Evolutionary conservation across 2,113 vertebrate genomes (phyloP).

Genomic region (Sorex fumeus): DNA sequence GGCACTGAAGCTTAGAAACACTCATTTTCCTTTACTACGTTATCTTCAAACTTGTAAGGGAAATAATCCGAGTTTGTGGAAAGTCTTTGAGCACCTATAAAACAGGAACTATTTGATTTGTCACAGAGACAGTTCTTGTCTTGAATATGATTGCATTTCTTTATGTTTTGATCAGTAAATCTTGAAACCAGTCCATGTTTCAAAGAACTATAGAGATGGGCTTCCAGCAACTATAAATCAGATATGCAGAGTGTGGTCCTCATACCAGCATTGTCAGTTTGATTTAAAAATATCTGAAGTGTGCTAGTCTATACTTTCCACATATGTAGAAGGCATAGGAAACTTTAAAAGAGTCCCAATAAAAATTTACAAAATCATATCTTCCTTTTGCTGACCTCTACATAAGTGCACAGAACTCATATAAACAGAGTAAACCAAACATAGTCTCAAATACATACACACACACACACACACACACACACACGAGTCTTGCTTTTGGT

Average conservation of each 20-base stretch:
- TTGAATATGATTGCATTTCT: constrained; percentile 69
- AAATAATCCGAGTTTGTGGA: constrained; percentile 48
- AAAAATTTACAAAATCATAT: neutral
- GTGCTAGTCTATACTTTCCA: constrained; percentile 37
- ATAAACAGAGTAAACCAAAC: neutral
- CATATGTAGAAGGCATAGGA: constrained; percentile 26
- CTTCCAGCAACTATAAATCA: constrained; percentile 66
- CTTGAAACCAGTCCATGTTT: constrained; percentile 53
- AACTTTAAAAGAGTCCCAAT: constrained; percentile 14
- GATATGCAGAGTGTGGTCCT: constrained; percentile 40
- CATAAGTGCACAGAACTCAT: neutral
- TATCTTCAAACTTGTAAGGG: constrained; percentile 49
- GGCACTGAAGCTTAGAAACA: constrained; percentile 20
- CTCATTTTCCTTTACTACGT: constrained; percentile 57
- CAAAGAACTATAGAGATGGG: constrained; percentile 62
- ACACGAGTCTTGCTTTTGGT: neutral
- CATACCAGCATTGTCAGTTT: constrained; percentile 22
- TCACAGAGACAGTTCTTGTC: constrained; percentile 70
- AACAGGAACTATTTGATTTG: constrained; percentile 69
- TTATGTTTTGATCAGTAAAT: constrained; percentile 77
- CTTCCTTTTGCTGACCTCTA: neutral
- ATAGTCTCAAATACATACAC: neutral
- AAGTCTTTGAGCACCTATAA: constrained; percentile 62
- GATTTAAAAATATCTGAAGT: constrained; percentile 71
- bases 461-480: neutral